A percentile compares a stretch with the other conserved stretches of the same genome.
These are phyloP conservation scores for Mobula birostris DNA, from an alignment of 2,113 vertebrate genomes.

Conservation along the genomic window DNA sequence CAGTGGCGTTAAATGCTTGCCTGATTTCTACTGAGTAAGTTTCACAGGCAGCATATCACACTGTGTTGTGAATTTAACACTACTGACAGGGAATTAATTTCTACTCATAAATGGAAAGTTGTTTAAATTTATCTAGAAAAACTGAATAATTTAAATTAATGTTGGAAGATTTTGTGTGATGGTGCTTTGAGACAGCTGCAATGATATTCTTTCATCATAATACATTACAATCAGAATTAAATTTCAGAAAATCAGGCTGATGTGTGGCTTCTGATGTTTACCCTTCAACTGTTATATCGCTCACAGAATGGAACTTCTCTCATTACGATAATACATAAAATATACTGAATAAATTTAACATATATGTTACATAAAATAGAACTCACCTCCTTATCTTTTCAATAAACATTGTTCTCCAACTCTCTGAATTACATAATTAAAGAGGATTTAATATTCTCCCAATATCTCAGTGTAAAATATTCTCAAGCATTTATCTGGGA, in stretches of 20 bases:
- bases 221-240: background rate
- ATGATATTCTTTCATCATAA: background rate
- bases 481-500: background rate
- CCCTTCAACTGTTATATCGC: background rate
- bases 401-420: background rate
- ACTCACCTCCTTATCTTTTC: background rate
- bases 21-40: too few relatives aligned
- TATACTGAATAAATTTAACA: background rate
- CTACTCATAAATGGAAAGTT: background rate
- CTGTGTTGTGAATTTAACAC: too few relatives aligned
- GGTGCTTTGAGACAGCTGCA: background rate
- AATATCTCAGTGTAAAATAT: background rate
- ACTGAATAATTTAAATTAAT: background rate
- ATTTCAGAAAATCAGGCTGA: background rate
- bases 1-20: too few relatives aligned
- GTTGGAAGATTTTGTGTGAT: background rate
- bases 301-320: background rate
- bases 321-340: background rate
- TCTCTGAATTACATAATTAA: background rate
- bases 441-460: background rate
- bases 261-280: background rate
- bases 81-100: too few relatives aligned
- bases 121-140: background rate
- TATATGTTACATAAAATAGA: background rate
- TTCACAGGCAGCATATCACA: too few relatives aligned